phyloP scores from a whole-genome alignment of 2,113 vertebrate species.

The Myrmophylax atrothorax region DNA sequence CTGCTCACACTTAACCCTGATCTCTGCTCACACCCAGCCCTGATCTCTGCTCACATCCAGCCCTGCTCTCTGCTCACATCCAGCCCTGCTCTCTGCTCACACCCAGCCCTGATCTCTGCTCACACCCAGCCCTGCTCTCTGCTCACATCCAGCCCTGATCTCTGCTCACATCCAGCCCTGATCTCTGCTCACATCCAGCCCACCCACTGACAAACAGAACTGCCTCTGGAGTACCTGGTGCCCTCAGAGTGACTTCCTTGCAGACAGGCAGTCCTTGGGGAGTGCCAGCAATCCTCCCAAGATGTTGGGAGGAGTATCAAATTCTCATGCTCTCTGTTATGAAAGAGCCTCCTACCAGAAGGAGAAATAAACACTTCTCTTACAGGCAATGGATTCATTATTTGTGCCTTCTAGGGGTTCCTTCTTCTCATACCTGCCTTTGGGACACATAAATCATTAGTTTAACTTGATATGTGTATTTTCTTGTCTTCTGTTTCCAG shows the following conservation, averaged over 20 bases:
- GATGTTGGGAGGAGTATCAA: background rate
- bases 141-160: background rate
- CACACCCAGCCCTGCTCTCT: background rate
- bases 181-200: background rate
- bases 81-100: background rate
- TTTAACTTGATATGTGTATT: background rate
- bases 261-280: background rate
- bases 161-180: background rate
- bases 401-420: background rate
- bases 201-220: background rate
- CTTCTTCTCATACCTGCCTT: background rate
- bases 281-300: background rate
- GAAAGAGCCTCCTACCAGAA: background rate
- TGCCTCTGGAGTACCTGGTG: background rate
- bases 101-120: background rate
- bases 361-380: conserved; percentile 30
- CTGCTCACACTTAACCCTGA: background rate
- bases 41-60: background rate
- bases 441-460: background rate
- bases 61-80: background rate
- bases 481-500: background rate
- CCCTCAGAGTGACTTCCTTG: background rate
- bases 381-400: background rate
- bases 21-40: background rate
- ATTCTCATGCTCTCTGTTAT: background rate